Base-by-base conservation (phyloP, 2,888 invertebrate species). In the Meteorus cinctellus region DNA sequence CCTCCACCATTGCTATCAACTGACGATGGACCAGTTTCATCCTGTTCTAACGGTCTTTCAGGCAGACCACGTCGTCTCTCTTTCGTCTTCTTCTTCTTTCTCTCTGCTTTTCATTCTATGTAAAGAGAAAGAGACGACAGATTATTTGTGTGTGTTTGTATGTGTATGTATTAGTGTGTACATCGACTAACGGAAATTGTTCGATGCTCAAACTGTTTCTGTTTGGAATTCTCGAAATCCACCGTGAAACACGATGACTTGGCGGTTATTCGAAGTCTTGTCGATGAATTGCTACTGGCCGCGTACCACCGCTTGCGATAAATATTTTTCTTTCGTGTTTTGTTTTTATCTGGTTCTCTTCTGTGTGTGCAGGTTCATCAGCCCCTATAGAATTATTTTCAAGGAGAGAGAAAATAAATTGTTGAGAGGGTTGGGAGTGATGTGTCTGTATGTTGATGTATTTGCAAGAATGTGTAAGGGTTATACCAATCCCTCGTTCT, bases 171-270 rank as follows among this genome's bases (percentile, higher is more conserved):
- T n/a, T 1, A 16, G 19, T 55, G 55, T 24, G 27, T 67, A 19
- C 19, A 2, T 67, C 45, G 48, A 14, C 48, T 67, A 67, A 67
- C 67, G 67, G 67, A 41, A 67, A 45, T 67, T 5, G 45, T 36
- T 27, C 29, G 48, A 67, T 67, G 48, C 45, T 41, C 67, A 27
- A 67, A 67, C 67, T 14, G 67, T 67, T 55, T 67, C 67, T 45
- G 67, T 67, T 67, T 48, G 67, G 41, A 67, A 67, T 67, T 67
- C 48, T 67, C 48, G 67, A 67, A 48, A 67, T 67, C 67, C 67
- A 67, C 67, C 48, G 41, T 67, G 67, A 67, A 67, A 67, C 48
- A 48, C 67, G 48, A 67, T 67, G 67, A 67, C 67, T 41, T 27
- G 41, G 16, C 67, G 29, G 24, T 48, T 41, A 27, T 41, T 19